Base-by-base conservation (phyloP, 2,113 vertebrate genomes). In the Equus quagga region DNA sequence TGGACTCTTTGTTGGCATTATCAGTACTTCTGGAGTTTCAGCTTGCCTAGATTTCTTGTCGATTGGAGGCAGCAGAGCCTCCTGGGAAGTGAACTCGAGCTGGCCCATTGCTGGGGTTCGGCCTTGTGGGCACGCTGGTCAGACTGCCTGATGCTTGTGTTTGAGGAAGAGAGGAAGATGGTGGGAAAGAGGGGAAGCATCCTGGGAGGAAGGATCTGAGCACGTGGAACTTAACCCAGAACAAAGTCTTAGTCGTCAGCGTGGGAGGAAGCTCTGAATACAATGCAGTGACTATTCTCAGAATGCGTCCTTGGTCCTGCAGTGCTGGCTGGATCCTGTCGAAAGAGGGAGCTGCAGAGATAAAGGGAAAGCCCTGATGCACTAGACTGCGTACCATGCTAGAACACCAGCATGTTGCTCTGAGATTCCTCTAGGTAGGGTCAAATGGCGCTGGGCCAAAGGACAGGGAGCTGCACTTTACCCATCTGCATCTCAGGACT, bases 301-400 rank as follows among this genome's bases (percentile, higher is more conserved):
- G 62, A 46, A 33, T 23, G 31, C 31, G 41, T 69, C 89, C 79
- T 91, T 78, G 73, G 46, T 28, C 19, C 65, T 14, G 67, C 11
- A 6, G 6, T 28, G n/a, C 44, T 78, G 78, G 75, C 80, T 62
- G 36, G 41, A 51, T 75, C n/a, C 84, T 0, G 5, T 36, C 78
- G 64, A 70, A n/a, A 49, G 56, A 64, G 49, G 83, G 54, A 33
- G 41, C 51, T 62, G 31, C 8, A 21, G n/a, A 86, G 54, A 41
- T 3, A 8, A 81, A 49, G 41, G 54, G n/a, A 41, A 23, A 31
- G 14, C 46, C 87, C 83, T 58, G 10, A 18, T 18, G 8, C 12
- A 4, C 41, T 5, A 2, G 26, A 6, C 17, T 18, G 5, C 7
- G 0, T 2, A 2, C 26, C 6, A n/a, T 1, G 1, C 5, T 3